phyloP scores from a whole-genome alignment of 2,113 vertebrate species.

The Crotophaga sulcirostris region DNA sequence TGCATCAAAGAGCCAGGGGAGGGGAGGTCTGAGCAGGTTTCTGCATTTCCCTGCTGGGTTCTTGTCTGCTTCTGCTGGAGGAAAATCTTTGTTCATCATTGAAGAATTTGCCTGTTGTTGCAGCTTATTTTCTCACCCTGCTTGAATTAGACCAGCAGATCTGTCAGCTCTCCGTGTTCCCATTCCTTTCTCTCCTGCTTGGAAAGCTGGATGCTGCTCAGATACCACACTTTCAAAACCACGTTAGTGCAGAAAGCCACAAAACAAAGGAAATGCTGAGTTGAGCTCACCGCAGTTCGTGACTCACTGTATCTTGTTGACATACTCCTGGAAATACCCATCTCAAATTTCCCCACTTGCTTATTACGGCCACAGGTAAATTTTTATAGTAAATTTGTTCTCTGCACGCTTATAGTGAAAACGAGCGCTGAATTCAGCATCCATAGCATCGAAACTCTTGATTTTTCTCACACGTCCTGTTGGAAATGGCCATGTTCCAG shows the following conservation, averaged over 20 bases:
- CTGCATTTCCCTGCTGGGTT: neutral
- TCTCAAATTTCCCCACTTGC: neutral
- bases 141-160: neutral
- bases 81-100: neutral
- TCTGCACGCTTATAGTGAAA: neutral
- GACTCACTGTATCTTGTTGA: neutral
- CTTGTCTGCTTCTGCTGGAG: neutral
- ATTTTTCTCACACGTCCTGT: neutral
- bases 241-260: neutral
- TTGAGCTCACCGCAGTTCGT: neutral
- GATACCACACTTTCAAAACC: neutral
- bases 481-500: neutral
- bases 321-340: conserved; percentile 20
- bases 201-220: accelerated
- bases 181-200: neutral
- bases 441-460: accelerated
- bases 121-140: neutral
- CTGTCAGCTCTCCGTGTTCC: accelerated
- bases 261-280: conserved; percentile 21
- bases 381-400: neutral
- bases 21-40: neutral
- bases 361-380: neutral
- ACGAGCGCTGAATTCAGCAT: neutral
- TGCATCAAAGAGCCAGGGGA: neutral
- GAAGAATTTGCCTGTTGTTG: neutral